phyloP scores from a whole-genome alignment of 2,888 invertebrate species.

The Quadroppia sp. region DNA sequence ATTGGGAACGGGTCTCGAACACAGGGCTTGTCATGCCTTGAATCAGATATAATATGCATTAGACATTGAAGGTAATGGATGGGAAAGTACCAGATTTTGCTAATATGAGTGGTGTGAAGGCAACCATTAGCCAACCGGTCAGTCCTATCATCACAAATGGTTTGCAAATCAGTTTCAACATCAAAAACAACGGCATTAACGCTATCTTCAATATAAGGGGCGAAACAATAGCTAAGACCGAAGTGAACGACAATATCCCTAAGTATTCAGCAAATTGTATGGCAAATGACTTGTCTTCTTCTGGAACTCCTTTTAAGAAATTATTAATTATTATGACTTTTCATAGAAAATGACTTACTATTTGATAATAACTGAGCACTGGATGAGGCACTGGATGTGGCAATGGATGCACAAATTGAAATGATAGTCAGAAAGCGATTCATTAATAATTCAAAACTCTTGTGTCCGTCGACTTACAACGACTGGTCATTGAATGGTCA shows the following conservation, averaged over 20 bases:
- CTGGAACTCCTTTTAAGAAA: no score
- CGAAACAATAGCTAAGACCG: not conserved
- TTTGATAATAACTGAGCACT: no score
- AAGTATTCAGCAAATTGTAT: not conserved
- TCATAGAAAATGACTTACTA: no score
- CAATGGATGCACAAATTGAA: not conserved
- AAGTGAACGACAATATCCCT: not conserved
- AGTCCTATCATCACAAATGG: conserved; percentile 1
- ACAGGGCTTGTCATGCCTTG: not conserved
- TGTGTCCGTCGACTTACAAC: not conserved
- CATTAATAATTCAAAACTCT: not conserved
- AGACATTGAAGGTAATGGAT: no score
- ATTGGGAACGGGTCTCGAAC: not conserved
- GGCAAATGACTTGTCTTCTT: not conserved
- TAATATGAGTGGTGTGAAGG: not conserved
- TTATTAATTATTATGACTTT: no score
- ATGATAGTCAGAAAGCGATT: not conserved
- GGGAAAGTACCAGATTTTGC: not conserved
- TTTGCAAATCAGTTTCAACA: not conserved
- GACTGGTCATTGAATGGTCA: not conserved
- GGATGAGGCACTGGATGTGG: not conserved
- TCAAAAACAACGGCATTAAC: not conserved
- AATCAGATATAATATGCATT: not conserved
- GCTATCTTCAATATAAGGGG: not conserved
- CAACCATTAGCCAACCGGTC: conserved; percentile 6